phyloP scores from a whole-genome alignment of 1,140 invertebrate genomes.

The Cydia pomonella region DNA sequence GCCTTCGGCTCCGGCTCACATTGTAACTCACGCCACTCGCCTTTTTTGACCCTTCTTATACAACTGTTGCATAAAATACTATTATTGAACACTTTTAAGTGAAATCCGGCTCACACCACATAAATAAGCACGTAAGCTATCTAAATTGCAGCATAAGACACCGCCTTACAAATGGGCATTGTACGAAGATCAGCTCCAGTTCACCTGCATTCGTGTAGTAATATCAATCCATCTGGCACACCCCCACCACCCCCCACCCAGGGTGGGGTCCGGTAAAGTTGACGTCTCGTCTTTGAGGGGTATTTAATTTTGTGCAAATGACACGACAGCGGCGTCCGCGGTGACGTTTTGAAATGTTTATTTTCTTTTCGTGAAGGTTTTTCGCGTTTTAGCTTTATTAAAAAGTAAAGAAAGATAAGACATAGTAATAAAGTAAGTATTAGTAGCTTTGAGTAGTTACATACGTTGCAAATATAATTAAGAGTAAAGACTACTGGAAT shows the following conservation, averaged over 20 bases:
- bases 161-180: conserved; percentile 66
- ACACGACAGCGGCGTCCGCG: conserved; percentile 48
- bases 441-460: no score
- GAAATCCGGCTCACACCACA: neutral
- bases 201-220: conserved; percentile 68
- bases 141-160: conserved; percentile 40
- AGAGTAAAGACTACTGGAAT: no score
- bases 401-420: no score
- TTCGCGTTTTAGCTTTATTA: neutral
- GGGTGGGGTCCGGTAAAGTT: conserved; percentile 35
- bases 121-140: conserved; percentile 15
- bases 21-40: no score
- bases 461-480: no score
- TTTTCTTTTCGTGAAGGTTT: neutral
- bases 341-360: conserved; percentile 25
- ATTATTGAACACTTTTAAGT: neutral
- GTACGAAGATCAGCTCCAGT: conserved; percentile 59
- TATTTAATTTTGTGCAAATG: conserved; percentile 77
- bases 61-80: conserved; percentile 2
- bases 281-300: conserved; percentile 57
- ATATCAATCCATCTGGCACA: conserved; percentile 72
- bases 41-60: no score
- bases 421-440: no score
- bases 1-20: no score
- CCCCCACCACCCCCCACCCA: conserved; percentile 37